Evolutionary conservation across 92 coral and sea anemone species (phyloP).

Genomic region (Isaurus tuberculatus): DNA sequence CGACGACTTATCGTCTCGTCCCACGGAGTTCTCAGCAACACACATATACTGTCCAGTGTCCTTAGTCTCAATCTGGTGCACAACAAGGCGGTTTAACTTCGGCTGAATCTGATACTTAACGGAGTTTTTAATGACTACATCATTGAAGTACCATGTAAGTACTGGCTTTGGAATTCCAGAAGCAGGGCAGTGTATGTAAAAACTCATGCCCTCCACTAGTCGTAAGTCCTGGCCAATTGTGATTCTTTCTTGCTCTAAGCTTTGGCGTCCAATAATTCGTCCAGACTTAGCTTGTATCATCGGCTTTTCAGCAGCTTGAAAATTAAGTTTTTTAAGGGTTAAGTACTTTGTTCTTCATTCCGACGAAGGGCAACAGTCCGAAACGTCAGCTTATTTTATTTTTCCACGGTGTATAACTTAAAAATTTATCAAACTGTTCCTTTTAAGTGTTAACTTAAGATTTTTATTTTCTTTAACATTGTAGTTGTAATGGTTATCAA

Average conservation of each 20-base stretch:
- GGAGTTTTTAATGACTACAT: slow-evolving; percentile 58
- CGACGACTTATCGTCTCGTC: slow-evolving; percentile 63
- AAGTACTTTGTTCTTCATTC: no score
- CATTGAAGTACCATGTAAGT: slow-evolving; percentile 78
- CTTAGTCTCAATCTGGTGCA: slow-evolving; percentile 58
- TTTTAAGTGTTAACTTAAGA: no score
- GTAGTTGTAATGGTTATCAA: no score
- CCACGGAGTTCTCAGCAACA: slow-evolving; percentile 71
- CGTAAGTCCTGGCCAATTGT: slow-evolving; percentile 81
- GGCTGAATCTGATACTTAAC: slow-evolving; percentile 60
- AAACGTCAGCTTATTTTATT: no score
- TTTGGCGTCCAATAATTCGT: slow-evolving; percentile 60
- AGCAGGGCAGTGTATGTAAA: slow-evolving; percentile 74
- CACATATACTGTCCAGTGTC: slow-evolving; percentile 88
- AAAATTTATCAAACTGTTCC: no score
- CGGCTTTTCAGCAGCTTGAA: slow-evolving; percentile 74
- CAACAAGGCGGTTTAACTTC: slow-evolving; percentile 57
- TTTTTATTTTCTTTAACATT: no score
- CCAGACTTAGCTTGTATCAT: slow-evolving; percentile 66
- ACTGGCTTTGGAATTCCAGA: slow-evolving; percentile 80
- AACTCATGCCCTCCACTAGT: slow-evolving; percentile 74
- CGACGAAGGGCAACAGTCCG: no score
- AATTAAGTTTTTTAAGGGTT: not conserved
- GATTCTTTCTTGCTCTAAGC: slow-evolving; percentile 69
- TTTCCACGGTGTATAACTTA: no score